phyloP scores from a whole-genome alignment of 53 echinoderm and acorn worm genomes.

The Patiria pectinifera region DNA sequence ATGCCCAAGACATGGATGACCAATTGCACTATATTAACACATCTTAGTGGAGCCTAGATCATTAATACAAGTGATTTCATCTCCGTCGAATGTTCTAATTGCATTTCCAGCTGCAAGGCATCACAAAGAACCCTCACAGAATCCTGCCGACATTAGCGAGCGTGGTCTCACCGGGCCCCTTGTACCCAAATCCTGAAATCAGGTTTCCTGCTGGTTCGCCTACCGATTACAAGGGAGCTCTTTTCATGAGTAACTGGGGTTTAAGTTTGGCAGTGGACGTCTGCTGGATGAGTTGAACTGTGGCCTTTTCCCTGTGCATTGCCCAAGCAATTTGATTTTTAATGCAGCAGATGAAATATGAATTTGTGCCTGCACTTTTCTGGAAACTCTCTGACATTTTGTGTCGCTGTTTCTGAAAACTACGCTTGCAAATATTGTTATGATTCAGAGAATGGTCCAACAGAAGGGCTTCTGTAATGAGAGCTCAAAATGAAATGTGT shows the following conservation, averaged over 20 bases:
- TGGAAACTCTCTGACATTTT: background rate
- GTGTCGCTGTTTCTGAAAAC: background rate
- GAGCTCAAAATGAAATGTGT: too few relatives aligned
- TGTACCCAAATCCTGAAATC: background rate
- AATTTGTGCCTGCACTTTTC: conserved; percentile 9
- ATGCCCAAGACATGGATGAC: background rate
- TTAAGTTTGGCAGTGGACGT: conserved; percentile 7
- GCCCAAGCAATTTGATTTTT: conserved; percentile 1
- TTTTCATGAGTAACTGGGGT: background rate
- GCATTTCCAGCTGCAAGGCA: conserved; percentile 20
- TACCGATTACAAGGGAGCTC: background rate
- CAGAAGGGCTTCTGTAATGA: too few relatives aligned
- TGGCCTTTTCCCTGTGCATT: conserved; percentile 21
- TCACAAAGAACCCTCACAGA: background rate
- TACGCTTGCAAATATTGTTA: too few relatives aligned
- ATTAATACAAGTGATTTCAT: conserved; percentile 3
- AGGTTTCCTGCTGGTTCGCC: conserved; percentile 29
- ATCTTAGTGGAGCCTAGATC: background rate
- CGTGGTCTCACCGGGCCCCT: background rate
- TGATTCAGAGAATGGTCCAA: too few relatives aligned
- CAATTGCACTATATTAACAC: background rate
- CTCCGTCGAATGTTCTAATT: conserved; percentile 10
- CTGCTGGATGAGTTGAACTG: conserved; percentile 21
- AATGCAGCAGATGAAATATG: background rate
- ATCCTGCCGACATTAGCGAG: background rate